Base-by-base conservation (phyloP, 2,797 vertebrate genomes). In the Tauraco hartlaubi region DNA sequence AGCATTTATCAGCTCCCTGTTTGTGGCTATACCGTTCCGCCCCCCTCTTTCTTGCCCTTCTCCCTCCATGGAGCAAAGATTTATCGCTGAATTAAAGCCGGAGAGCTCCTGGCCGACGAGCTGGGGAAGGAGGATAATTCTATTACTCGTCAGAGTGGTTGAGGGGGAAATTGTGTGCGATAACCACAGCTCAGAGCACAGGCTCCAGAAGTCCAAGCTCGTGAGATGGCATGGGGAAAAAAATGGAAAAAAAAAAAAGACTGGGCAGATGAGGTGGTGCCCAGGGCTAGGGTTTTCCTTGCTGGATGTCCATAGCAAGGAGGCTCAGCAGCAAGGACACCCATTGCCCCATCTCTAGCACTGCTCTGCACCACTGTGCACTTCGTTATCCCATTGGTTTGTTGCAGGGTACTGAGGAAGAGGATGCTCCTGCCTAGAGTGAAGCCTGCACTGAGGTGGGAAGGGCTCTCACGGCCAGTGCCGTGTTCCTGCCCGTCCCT, bases 61-160 rank as follows among this genome's bases (percentile, higher is more conserved):
- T 91, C 5, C 72, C 41, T 88, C 37, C 71, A 20, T 3, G n/a
- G 61, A 95, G 74, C 49, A 76, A 56, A 87, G 87, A 96, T 93
- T 90, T 79, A 90, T 94, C 1, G 9, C 71, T 54, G 88, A 68
- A 94, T 93, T 96, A 96, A 92, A 90, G 92, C 66, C 0, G 0
- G 48, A 85, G 68, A 91, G 84, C 67, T 91, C 52, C 74, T 21
- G 6, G 64, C n/a, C 0, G 11, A 94, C 9, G 63, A 94, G 88
- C 79, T 78, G 80, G 59, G 55, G 71, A 94, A 86, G 83, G 63
- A 96, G 90, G 80, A 89, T 94, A 93, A 95, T 95, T 96, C 77
- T 54, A 74, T 96, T 93, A 71, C 88, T 79, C 51, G 55, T 63
- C 90, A 92, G 71, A 82, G 80, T 18, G 43, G 74, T 35, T 90